Base-by-base conservation (phyloP, 2,113 vertebrate genomes). In the Chaetodon trifascialis region DNA sequence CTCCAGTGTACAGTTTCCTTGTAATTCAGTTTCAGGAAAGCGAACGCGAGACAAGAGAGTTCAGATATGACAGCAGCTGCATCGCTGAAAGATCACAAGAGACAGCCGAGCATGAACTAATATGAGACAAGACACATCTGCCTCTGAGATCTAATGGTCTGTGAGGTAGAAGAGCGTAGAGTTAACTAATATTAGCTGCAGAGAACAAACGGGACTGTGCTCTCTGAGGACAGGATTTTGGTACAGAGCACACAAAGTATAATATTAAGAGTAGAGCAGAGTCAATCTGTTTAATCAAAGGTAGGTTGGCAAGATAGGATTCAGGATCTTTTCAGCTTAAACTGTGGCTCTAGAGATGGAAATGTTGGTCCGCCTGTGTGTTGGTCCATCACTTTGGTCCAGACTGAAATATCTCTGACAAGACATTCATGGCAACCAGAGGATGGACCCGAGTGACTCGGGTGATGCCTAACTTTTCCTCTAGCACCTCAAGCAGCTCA, bases 41-140 rank as follows among this genome's bases (percentile, higher is more conserved):
- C 21, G 60, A 79, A 65, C 12, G 51, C 9, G 69, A 85, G 67
- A 83, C 65, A 82, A 67, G 80, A 77, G 85, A 79, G 38, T 25
- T 21, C 59, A 76, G 79, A 85, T 74, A 52, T 16, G 69, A 84
- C 77, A 74, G 84, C 86, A 67, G 85, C 76, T 71, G 76, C 73
- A 54, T n/a, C 49, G 86, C 83, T 73, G 62, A 79, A 74, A 85
- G 82, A 89, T 86, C 89, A 83, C 73, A 88, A 36, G 73, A 89
- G 81, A 81, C 69, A 58, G 83, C 47, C 15, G 54, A 85, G 78
- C 59, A 34, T 14, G 74, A 79, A 66, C 49, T 79, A 73, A 83
- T 65, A 25, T 55, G 49, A 84, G 86, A 83, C 21, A 11, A 52
- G 75, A 68, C 67, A 70, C 91, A 85, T 87, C 91, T 88, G 91